Evolutionary conservation across 2,888 invertebrate genomes (phyloP).

Genomic region (Dermolepida albohirtum): DNA sequence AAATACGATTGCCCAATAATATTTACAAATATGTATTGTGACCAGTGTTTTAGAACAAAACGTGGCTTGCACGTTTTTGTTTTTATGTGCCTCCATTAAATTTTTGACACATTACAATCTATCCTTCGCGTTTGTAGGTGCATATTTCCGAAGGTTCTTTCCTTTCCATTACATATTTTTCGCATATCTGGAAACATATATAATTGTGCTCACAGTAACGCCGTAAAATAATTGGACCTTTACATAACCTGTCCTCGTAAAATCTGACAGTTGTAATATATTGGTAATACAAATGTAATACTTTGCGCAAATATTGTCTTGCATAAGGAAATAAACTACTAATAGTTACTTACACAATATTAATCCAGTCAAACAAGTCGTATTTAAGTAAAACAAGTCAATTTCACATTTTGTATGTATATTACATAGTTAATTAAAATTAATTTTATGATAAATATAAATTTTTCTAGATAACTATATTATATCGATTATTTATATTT

Average conservation of each 20-base stretch:
- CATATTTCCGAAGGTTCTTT: slow-evolving; percentile 24
- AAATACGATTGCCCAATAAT: slow-evolving; percentile 32
- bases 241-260: slow-evolving; percentile 27
- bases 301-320: too few relatives aligned
- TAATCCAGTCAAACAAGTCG: too few relatives aligned
- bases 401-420: too few relatives aligned
- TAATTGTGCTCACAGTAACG: slow-evolving; percentile 6
- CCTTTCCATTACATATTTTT: slow-evolving; percentile 10
- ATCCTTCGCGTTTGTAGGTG: slow-evolving; percentile 19
- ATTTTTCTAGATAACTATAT: too few relatives aligned
- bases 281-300: neutral
- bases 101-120: slow-evolving; percentile 17
- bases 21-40: slow-evolving; percentile 36
- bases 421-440: too few relatives aligned
- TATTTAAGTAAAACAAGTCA: too few relatives aligned
- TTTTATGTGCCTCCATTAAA: slow-evolving; percentile 7
- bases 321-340: too few relatives aligned
- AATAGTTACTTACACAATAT: neutral
- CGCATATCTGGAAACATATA: neutral
- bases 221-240: slow-evolving; percentile 13
- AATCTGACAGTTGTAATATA: slow-evolving; percentile 18
- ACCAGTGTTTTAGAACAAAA: slow-evolving; percentile 29
- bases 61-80: slow-evolving; percentile 21
- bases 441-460: too few relatives aligned
- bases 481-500: too few relatives aligned